Evolutionary conservation across 2,888 invertebrate species (phyloP), one percentile per base, ranked within the genome.

Genomic region (Eupithecia pulchellata): DNA sequence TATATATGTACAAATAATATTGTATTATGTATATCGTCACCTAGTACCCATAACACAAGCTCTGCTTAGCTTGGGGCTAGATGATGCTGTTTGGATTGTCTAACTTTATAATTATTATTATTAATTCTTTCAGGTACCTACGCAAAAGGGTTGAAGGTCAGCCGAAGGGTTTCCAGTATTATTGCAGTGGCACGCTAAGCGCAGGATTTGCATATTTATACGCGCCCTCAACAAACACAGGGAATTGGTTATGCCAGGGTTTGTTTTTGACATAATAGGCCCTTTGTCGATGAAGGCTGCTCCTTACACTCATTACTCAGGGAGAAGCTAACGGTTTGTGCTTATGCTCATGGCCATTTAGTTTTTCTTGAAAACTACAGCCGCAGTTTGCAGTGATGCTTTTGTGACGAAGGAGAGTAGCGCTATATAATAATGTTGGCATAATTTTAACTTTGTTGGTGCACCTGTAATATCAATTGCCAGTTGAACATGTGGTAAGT

Each of bases 161-260:
- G 88, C 91, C 92, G 91, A 92, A 93, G 91, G 86, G 79, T 74
- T 91, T 92, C 90, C 89, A 89, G 89, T 91, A 92, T 91, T 92
- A 91, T 92, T 92, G 91, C 90, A 91, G 85, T 84, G 85, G 81
- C 84, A 85, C 86, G 89, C 88, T 91, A 90, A 92, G 91, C 89
- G 89, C 87, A 87, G 87, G 89, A 90, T 93, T 93, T 92, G 91
- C 93, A 93, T 93, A 93, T 93, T 92, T 93, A 93, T 92, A 91
- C 89, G 90, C 87, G 86, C 90, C 91, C 92, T 91, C 82, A 81
- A 89, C 90, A 90, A 92, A 92, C 89, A 91, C 88, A 86, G 86
- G 86, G 89, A 88, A 89, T 89, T 88, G 89, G 87, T 86, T 87
- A 82, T 81, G 55, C 68, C 77, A 80, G 86, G 82, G 89, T 87